Evolutionary conservation across 2,888 invertebrate species (phyloP).

Genomic region (Pyrocoelia pectoralis): DNA sequence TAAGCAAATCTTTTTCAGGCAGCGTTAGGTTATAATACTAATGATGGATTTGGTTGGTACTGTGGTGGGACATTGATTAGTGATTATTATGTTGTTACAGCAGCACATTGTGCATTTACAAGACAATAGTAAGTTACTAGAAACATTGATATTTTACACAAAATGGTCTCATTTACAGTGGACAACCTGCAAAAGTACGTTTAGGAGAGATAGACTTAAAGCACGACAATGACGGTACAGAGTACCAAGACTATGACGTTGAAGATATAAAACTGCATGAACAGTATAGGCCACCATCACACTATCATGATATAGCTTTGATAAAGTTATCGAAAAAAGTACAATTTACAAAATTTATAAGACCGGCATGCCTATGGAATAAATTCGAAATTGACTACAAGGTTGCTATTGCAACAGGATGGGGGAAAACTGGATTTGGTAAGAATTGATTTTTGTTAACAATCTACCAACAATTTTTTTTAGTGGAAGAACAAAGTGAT

Average conservation of each 20-base stretch:
- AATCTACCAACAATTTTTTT: conserved; percentile 13
- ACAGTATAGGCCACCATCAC: conserved; percentile 61
- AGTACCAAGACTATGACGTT: conserved; percentile 62
- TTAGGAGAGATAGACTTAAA: conserved; percentile 68
- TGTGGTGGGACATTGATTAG: conserved; percentile 68
- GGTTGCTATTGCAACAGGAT: conserved; percentile 70
- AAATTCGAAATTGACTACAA: conserved; percentile 52
- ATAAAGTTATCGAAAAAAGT: conserved; percentile 61
- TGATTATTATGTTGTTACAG: conserved; percentile 64
- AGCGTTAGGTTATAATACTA: conserved; percentile 55
- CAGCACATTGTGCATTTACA: conserved; percentile 64
- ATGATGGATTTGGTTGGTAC: conserved; percentile 51
- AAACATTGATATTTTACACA: neutral
- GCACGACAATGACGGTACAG: conserved; percentile 60
- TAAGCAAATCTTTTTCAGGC: conserved; percentile 51
- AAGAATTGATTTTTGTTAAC: neutral
- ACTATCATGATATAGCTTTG: conserved; percentile 74
- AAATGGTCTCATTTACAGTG: conserved; percentile 52
- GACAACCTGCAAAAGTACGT: conserved; percentile 62
- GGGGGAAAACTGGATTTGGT: conserved; percentile 60
- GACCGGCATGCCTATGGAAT: conserved; percentile 72
- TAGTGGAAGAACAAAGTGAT: conserved; percentile 52
- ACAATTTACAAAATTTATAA: conserved; percentile 62
- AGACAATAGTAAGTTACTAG: conserved; percentile 47
- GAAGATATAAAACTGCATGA: conserved; percentile 63